Evolutionary conservation across 2,888 invertebrate genomes (phyloP), one percentile per base, ranked within the genome.

Genomic region (Acrocyrtus sp.): DNA sequence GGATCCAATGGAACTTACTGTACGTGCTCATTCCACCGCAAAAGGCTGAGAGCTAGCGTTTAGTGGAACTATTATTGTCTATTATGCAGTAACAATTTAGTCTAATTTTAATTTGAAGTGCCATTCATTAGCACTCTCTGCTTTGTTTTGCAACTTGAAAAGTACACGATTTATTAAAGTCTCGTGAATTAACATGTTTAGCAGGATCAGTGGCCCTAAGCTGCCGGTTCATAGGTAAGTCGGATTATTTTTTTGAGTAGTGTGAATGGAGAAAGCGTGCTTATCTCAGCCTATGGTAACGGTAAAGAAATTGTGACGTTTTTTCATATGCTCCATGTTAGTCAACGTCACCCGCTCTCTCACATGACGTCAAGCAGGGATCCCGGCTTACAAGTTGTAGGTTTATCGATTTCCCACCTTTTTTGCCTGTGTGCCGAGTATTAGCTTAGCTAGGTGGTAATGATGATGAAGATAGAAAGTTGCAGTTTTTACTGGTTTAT

Each of bases 201-300:
- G n/a, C n/a, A n/a, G n/a, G n/a, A n/a, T n/a, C n/a, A n/a, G n/a
- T n/a, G n/a, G n/a, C n/a, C n/a, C n/a, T n/a, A 34, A 34, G 12
- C 34, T 34, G 34, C 12, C 34, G 34, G 5, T 5, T 12, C 5
- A 34, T 8, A 34, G 6, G 12, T 34, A 34, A 34, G 34, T 34
- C 5, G 34, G 34, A 12, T 8, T 34, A 8, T 8, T 34, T 5
- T 34, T 34, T 5, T 8, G 34, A 12, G 6, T 45, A 6, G n/a
- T n/a, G n/a, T 5, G 17, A 45, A 45, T 5, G 45, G 45, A n/a
- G n/a, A 45, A 45, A 17, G 19, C 15, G 21, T 45, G 45, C 34
- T 72, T 76, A 79, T 77, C 72, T 47, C 54, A 60, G 73, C 72
- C 80, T 80, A 79, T 79, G 78, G 67, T 79, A 80, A 80, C 77